A percentile compares a stretch with the other conserved stretches of the same genome.
phyloP scores from a whole-genome alignment of 2,113 vertebrate genomes.

The Bolborhynchus lineola region DNA sequence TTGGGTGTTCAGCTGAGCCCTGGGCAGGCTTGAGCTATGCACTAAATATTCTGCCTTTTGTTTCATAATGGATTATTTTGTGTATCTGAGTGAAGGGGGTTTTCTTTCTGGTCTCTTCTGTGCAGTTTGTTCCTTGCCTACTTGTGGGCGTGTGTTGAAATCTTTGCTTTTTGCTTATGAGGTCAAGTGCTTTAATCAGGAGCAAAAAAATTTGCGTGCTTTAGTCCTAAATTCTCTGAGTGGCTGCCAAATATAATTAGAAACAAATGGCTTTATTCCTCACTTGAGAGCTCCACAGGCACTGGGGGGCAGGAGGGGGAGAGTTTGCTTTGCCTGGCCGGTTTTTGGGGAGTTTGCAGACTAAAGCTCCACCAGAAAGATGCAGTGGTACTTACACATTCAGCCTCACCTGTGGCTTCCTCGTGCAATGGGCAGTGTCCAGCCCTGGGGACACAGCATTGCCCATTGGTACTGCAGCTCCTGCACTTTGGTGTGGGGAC shows the following conservation, averaged over 20 bases:
- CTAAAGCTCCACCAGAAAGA: neutral
- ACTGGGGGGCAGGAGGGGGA: neutral
- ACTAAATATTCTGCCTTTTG: constrained; percentile 40
- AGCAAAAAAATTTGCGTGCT: constrained; percentile 40
- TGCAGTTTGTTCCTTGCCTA: constrained; percentile 10
- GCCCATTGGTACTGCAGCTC: neutral
- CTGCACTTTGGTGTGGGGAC: accelerated
- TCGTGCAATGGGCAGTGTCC: accelerated
- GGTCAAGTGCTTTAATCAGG: constrained; percentile 65
- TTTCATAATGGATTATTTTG: constrained; percentile 48
- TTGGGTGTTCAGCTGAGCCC: constrained; percentile 3
- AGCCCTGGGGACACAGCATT: accelerated
- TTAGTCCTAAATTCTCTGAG: constrained; percentile 54
- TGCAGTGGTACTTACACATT: neutral
- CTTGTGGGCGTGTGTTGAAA: constrained; percentile 41
- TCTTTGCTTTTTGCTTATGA: constrained; percentile 54
- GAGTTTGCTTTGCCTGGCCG: neutral
- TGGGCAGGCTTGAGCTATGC: neutral
- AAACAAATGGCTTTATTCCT: constrained; percentile 66
- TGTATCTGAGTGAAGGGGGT: constrained; percentile 29
- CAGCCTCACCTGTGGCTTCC: accelerated
- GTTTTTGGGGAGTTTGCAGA: neutral
- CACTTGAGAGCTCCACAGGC: neutral
- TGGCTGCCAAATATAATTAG: constrained; percentile 62
- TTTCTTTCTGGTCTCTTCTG: neutral